phyloP scores from a whole-genome alignment of 2,797 vertebrate species.

The Squalus acanthias region DNA sequence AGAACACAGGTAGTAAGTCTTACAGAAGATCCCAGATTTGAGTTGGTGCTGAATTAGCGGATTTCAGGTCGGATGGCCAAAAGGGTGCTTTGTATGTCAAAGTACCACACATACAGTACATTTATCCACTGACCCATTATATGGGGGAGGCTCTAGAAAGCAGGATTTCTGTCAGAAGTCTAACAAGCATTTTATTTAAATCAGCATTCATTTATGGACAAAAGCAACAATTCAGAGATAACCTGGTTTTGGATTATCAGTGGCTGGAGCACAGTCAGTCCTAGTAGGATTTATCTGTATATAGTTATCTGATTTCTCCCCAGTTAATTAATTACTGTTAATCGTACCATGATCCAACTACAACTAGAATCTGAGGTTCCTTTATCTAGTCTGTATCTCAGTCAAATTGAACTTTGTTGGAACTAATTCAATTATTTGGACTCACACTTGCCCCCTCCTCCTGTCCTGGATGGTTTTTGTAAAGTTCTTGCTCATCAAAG shows the following conservation, averaged over 20 bases:
- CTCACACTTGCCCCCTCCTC: neutral
- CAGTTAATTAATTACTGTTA: neutral
- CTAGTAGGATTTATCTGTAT: neutral
- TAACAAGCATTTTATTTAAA: neutral
- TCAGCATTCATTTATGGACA: neutral
- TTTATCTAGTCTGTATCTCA: neutral
- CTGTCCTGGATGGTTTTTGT: neutral
- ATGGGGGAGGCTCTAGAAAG: neutral
- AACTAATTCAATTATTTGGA: neutral
- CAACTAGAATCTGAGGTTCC: neutral
- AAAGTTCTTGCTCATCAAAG: neutral
- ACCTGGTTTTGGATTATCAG: neutral
- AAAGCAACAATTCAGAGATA: neutral
- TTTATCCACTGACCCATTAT: neutral
- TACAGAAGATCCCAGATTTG: neutral
- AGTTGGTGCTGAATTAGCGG: neutral
- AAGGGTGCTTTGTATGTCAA: neutral
- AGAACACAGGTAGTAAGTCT: neutral
- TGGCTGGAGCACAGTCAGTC: neutral
- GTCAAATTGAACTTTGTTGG: neutral
- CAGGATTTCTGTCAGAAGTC: neutral
- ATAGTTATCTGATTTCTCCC: neutral
- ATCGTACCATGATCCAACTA: neutral
- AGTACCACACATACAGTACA: neutral
- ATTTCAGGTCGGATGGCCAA: neutral